Conservation (phyloP, 2,888 invertebrate species). For the Pinctada fucata region DNA sequence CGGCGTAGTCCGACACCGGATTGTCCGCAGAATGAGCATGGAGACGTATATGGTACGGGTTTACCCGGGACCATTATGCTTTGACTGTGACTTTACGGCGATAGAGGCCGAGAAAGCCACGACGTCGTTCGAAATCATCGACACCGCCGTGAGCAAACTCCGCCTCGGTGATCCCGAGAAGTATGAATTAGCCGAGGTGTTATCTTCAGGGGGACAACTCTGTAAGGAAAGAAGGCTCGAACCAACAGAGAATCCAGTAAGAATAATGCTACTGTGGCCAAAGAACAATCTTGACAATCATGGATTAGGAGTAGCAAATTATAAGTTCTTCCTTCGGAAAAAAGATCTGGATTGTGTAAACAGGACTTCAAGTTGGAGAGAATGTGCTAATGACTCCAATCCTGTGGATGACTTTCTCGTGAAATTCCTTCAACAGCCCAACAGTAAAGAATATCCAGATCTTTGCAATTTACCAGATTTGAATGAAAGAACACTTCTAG, state of each 20-base stretch:
- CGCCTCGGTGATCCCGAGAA: conserved; percentile 59
- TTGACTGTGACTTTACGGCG: conserved; percentile 64
- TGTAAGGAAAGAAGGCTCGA: conserved; percentile 94
- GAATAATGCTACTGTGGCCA: conserved; percentile 79
- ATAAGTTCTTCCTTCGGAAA: conserved; percentile 91
- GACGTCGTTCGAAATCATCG: conserved; percentile 81
- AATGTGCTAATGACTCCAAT: conserved; percentile 79
- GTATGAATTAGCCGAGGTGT: conserved; percentile 82
- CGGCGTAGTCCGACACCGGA: conserved; percentile 38
- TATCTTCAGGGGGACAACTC: conserved; percentile 90
- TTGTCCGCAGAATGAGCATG: conserved; percentile 65
- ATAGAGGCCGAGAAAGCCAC: conserved; percentile 72
- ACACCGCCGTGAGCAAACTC: conserved; percentile 62
- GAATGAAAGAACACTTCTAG: conserved; percentile 93
- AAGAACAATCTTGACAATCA: conserved; percentile 55
- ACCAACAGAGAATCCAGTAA: conserved; percentile 80
- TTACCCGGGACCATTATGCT: conserved; percentile 66
- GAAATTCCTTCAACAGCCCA: conserved; percentile 93
- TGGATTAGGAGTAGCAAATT: conserved; percentile 63
- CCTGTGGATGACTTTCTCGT: conserved; percentile 89
- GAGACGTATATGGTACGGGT: conserved; percentile 73
- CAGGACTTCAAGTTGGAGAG: conserved; percentile 82
- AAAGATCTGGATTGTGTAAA: conserved; percentile 81
- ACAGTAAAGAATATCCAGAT: conserved; percentile 93
- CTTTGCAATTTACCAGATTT: conserved; percentile 96